Conservation (phyloP, 1,140 invertebrate species). For the Drosophila lacteicornis region DNA sequence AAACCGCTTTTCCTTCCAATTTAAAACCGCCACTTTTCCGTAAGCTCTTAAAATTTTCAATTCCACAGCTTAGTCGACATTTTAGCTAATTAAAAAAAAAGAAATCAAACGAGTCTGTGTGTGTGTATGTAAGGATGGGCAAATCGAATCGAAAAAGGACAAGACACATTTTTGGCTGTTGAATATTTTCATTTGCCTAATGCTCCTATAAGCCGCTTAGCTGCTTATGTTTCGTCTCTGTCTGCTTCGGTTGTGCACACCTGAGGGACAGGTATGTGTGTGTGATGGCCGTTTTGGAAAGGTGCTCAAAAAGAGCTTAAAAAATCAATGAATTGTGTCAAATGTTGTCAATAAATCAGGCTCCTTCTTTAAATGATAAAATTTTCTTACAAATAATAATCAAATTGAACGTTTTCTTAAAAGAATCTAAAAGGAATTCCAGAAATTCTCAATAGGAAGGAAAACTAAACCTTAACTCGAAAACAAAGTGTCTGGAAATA, state of each 20-base stretch:
- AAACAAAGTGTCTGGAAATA: background rate
- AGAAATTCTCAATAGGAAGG: no score
- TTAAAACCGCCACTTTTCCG: constrained; percentile 10
- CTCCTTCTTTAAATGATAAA: background rate
- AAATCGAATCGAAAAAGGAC: constrained; percentile 51
- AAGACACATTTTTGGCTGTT: constrained; percentile 48
- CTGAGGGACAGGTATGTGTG: constrained; percentile 2
- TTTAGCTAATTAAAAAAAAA: constrained; percentile 71
- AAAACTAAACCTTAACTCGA: background rate
- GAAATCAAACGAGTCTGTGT: constrained; percentile 5
- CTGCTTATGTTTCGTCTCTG: constrained; percentile 21
- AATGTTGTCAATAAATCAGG: constrained; percentile 14
- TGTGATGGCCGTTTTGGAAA: constrained; percentile 26
- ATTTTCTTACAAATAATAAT: background rate
- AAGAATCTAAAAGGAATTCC: no score
- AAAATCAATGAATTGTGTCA: constrained; percentile 18
- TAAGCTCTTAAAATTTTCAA: constrained; percentile 34
- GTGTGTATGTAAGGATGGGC: constrained; percentile 1
- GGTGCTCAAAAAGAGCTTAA: constrained; percentile 13
- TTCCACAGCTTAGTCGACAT: constrained; percentile 51
- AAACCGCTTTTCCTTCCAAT: constrained; percentile 1
- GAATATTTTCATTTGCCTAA: constrained; percentile 77
- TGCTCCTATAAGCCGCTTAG: constrained; percentile 75
- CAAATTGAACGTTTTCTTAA: background rate
- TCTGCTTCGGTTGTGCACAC: constrained; percentile 15